Evolutionary conservation across 2,113 vertebrate genomes (phyloP).

Genomic region (Aptenodytes patagonicus): DNA sequence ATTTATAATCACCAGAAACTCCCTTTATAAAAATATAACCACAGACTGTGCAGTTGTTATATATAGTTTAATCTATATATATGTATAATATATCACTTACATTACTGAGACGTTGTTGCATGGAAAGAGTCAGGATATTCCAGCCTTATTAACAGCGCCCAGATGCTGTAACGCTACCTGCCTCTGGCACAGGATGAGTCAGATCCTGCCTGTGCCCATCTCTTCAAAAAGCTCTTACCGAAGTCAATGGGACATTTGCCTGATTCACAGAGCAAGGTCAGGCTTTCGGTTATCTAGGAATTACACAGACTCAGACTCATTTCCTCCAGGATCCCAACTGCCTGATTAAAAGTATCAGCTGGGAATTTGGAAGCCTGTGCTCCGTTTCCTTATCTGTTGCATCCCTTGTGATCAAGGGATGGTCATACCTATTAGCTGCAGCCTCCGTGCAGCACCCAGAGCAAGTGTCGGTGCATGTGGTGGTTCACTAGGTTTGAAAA

Average conservation of each 20-base stretch:
- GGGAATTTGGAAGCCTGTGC: not conserved
- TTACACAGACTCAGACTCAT: not conserved
- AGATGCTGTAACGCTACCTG: not conserved
- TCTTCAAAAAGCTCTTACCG: not conserved
- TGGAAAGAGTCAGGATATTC: not conserved
- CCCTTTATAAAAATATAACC: constrained; percentile 58
- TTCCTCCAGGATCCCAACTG: not conserved
- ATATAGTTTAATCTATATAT: not conserved
- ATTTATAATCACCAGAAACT: constrained; percentile 65
- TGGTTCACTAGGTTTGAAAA: not conserved
- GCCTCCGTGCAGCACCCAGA: not conserved
- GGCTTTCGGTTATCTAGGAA: not conserved
- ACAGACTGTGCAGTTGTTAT: not conserved
- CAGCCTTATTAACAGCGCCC: not conserved
- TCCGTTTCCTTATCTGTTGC: not conserved
- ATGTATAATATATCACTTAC: constrained; percentile 13
- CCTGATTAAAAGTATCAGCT: not conserved
- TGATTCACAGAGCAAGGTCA: not conserved
- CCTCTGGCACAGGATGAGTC: not conserved
- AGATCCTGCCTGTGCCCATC: not conserved
- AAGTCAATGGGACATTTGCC: not conserved
- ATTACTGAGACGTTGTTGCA: not conserved
- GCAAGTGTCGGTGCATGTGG: rapidly evolving
- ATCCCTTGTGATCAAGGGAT: not conserved
- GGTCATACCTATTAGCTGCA: not conserved